phyloP scores from a whole-genome alignment of 1,140 invertebrate genomes.

The Babylonia areolata region DNA sequence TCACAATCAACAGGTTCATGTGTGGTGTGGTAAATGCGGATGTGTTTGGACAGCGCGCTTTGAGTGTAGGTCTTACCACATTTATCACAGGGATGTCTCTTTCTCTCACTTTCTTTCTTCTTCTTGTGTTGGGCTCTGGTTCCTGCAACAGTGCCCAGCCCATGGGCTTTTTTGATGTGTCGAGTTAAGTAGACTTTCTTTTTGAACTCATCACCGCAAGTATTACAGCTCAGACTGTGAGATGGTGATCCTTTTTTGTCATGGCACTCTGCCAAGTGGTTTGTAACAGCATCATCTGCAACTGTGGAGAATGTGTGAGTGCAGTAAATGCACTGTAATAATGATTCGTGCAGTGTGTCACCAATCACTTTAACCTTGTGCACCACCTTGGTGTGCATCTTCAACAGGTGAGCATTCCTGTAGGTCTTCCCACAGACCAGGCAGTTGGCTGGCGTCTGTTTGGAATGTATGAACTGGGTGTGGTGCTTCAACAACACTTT shows the following conservation, averaged over 20 bases:
- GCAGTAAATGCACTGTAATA: background rate
- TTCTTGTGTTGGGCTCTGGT: too few species aligned
- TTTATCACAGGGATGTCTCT: slow-evolving; percentile 6
- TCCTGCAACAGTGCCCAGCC: background rate
- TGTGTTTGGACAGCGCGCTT: background rate
- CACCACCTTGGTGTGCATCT: background rate
- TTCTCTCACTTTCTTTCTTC: background rate
- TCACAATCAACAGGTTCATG: background rate
- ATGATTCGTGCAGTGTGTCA: background rate
- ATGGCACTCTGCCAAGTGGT: background rate
- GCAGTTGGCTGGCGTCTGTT: background rate
- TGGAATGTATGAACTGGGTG: background rate
- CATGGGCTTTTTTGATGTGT: background rate
- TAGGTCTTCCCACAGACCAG: background rate
- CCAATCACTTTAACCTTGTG: background rate
- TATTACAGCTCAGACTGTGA: background rate
- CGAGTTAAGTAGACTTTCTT: background rate
- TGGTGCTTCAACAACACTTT: too few species aligned
- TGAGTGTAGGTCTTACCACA: slow-evolving; percentile 15
- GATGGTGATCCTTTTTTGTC: background rate
- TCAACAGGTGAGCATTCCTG: background rate
- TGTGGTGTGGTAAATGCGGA: background rate
- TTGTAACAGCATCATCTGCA: background rate
- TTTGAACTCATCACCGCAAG: slow-evolving; percentile 8
- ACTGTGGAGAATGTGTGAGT: background rate